A percentile compares a stretch with the other conserved stretches of the same genome.
Conservation (phyloP, 2,113 vertebrate species). For the Pteropus alecto region DNA sequence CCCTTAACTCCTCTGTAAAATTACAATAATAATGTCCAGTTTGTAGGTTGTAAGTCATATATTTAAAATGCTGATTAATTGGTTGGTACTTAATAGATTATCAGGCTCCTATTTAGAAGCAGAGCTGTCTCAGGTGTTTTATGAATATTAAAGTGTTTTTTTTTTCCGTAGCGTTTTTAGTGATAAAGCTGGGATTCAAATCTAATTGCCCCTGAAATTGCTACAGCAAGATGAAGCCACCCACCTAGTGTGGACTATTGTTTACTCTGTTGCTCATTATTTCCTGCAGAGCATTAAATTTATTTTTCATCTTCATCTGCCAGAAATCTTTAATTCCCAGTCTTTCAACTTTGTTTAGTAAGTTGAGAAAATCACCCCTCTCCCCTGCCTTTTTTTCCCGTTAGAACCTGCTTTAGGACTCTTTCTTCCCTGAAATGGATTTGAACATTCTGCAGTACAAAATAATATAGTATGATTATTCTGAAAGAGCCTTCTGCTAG, state of each 20-base stretch:
- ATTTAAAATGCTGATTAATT: slow-evolving; percentile 3
- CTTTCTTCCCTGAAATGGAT: background rate
- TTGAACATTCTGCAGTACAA: background rate
- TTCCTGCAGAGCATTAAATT: slow-evolving; percentile 30
- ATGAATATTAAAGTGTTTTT: slow-evolving; percentile 44
- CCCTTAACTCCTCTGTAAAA: background rate
- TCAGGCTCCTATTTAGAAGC: background rate
- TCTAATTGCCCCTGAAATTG: slow-evolving; percentile 45
- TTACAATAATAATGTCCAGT: background rate
- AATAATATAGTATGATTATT: background rate
- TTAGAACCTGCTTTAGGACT: background rate
- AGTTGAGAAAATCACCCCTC: background rate
- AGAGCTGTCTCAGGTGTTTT: background rate
- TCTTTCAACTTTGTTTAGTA: background rate
- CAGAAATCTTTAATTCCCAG: background rate
- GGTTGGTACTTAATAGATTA: background rate
- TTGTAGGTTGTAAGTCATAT: background rate
- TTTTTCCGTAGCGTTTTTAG: background rate
- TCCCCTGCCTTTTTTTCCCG: background rate
- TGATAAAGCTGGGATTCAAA: background rate
- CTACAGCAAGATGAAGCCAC: background rate
- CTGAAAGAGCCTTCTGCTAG: background rate
- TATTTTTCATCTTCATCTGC: slow-evolving; percentile 38
- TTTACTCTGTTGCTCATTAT: slow-evolving; percentile 8
- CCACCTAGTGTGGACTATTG: background rate